Conservation (phyloP, 2,888 invertebrate genomes). For the Eumerus sabulonum region DNA sequence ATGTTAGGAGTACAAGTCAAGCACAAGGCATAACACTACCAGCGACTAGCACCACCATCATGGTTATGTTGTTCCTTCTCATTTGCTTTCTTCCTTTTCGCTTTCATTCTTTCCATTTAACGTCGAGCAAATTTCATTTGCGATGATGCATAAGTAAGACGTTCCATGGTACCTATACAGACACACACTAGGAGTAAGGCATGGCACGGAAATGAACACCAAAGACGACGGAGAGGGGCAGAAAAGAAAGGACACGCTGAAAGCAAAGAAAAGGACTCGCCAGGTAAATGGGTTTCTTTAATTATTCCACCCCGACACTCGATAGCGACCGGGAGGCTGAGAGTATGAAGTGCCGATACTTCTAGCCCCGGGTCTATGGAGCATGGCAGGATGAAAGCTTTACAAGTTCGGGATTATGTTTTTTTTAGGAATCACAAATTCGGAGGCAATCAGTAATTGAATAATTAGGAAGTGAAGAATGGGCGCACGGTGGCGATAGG, state of each 20-base stretch:
- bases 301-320: conserved; percentile 40
- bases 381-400: too few species aligned
- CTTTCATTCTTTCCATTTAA: conserved; percentile 40
- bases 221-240: neutral
- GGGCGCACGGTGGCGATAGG: conserved; percentile 6
- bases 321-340: neutral
- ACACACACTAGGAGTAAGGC: too few species aligned
- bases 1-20: conserved; percentile 6
- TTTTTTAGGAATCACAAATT: conserved; percentile 29
- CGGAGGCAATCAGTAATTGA: conserved; percentile 52
- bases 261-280: conserved; percentile 45
- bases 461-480: conserved; percentile 32
- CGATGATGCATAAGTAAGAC: conserved; percentile 65
- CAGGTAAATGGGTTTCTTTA: conserved; percentile 62
- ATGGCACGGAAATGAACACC: conserved; percentile 2
- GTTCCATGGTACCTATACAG: conserved; percentile 3
- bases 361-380: neutral
- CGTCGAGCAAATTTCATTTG: conserved; percentile 65
- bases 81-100: conserved; percentile 1
- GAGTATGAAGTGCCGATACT: neutral
- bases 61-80: neutral
- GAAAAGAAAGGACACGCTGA: conserved; percentile 3
- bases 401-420: conserved; percentile 40
- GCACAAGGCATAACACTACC: neutral
- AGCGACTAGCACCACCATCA: conserved; percentile 11